phyloP scores from a whole-genome alignment of 2,888 invertebrate species.

The Schizaphis graminum region DNA sequence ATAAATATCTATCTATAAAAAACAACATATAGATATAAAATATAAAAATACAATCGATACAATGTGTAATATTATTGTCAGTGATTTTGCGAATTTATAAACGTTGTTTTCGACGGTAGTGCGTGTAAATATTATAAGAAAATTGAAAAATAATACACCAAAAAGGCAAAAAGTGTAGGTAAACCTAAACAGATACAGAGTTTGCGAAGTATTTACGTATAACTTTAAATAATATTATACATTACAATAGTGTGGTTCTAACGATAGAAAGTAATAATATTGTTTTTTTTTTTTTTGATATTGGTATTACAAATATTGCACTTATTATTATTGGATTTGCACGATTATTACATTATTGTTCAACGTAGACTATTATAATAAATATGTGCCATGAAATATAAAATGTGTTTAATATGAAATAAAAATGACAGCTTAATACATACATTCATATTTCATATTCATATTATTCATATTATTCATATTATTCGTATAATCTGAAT shows the following conservation, averaged over 20 bases:
- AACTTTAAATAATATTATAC: neutral
- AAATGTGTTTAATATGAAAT: neutral
- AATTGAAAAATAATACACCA: neutral
- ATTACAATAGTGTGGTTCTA: neutral
- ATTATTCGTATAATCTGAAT: no score
- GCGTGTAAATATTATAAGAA: neutral
- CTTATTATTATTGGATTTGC: neutral
- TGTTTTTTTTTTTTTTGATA: neutral
- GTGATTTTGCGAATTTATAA: neutral
- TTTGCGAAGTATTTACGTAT: neutral
- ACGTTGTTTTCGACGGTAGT: neutral
- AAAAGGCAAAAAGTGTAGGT: neutral
- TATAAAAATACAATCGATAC: neutral
- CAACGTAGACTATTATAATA: neutral
- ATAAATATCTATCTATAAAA: neutral
- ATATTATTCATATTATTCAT: no score
- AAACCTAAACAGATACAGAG: neutral
- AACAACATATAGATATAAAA: neutral
- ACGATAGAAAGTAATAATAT: neutral
- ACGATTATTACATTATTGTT: neutral
- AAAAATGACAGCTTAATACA: neutral
- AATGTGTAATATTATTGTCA: neutral
- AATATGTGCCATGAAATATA: neutral
- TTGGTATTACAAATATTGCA: neutral
- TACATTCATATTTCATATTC: no score